A percentile compares a stretch with the other conserved stretches of the same genome.
These are phyloP conservation scores for Monochamus alternatus DNA, from an alignment of 2,888 invertebrate species.

Conservation along the genomic window DNA sequence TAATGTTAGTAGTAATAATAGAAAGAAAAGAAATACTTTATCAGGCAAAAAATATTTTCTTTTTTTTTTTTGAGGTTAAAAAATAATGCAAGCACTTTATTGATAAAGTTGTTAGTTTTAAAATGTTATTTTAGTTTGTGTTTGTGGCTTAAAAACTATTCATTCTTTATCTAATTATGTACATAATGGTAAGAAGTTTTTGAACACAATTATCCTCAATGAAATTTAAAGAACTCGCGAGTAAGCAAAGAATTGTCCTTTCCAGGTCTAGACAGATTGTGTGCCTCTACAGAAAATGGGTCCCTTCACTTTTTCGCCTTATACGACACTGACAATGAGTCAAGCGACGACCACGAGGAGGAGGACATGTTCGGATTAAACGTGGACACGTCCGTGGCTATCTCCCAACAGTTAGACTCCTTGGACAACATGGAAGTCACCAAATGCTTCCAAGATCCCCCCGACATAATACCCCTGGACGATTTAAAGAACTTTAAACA, in stretches of 20 bases:
- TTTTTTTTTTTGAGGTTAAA: neutral
- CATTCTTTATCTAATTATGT: too few species aligned
- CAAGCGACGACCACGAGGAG: conserved; percentile 82
- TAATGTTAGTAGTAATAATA: neutral
- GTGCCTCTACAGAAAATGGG: conserved; percentile 87
- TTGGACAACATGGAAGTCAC: conserved; percentile 60
- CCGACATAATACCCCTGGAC: conserved; percentile 58
- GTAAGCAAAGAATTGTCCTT: neutral
- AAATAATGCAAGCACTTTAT: conserved; percentile 5
- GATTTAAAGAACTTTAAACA: conserved; percentile 78
- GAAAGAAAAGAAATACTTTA: neutral
- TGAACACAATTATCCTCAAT: too few species aligned
- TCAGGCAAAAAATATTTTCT: too few species aligned
- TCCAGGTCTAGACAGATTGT: conserved; percentile 85
- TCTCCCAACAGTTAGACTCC: conserved; percentile 54
- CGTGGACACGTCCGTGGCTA: conserved; percentile 44
- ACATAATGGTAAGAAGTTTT: too few species aligned
- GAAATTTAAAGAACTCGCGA: too few species aligned
- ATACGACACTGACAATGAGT: conserved; percentile 82
- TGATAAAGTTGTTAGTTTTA: neutral
- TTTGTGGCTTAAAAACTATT: too few species aligned
- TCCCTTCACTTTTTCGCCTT: conserved; percentile 88
- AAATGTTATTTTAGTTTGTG: too few species aligned
- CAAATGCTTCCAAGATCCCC: conserved; percentile 66
- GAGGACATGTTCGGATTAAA: conserved; percentile 72